Evolutionary conservation across 2,113 vertebrate genomes (phyloP).

Genomic region (Elgaria multicarinata): DNA sequence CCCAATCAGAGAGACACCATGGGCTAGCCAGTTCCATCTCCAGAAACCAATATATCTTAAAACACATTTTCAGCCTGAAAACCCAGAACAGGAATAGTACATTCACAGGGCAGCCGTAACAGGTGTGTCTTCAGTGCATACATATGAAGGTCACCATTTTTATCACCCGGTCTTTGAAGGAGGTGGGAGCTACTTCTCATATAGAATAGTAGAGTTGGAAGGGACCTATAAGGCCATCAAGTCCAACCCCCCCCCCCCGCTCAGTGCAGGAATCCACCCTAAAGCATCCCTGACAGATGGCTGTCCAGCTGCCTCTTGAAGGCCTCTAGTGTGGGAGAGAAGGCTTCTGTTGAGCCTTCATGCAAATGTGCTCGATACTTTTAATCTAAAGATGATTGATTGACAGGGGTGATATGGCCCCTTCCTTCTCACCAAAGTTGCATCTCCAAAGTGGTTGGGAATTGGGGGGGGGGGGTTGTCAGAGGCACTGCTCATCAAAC

Average conservation of each 20-base stretch:
- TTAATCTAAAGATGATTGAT: constrained; percentile 47
- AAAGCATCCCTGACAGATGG: too few species aligned
- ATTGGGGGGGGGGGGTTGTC: neutral
- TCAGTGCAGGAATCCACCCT: too few species aligned
- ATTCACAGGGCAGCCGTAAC: too few species aligned
- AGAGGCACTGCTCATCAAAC: constrained; percentile 43
- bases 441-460: neutral
- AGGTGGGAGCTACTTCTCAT: too few species aligned
- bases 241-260: too few species aligned
- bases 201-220: too few species aligned
- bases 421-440: fast-evolving
- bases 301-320: too few species aligned
- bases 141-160: constrained; percentile 56
- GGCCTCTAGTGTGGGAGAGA: too few species aligned
- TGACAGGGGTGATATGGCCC: neutral
- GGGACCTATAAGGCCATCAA: too few species aligned
- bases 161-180: constrained; percentile 51
- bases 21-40: fast-evolving
- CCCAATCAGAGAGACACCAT: neutral
- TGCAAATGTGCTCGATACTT: constrained; percentile 18
- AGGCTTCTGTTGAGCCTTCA: constrained; percentile 28
- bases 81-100: neutral
- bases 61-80: constrained; percentile 42
- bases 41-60: neutral
- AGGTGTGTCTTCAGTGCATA: constrained; percentile 33